Percentiles rank a stretch among this genome's conserved stretches.
These are phyloP conservation scores for Periophthalmodon schlosseri DNA, from an alignment of 2,113 vertebrate genomes.

Conservation along the genomic window DNA sequence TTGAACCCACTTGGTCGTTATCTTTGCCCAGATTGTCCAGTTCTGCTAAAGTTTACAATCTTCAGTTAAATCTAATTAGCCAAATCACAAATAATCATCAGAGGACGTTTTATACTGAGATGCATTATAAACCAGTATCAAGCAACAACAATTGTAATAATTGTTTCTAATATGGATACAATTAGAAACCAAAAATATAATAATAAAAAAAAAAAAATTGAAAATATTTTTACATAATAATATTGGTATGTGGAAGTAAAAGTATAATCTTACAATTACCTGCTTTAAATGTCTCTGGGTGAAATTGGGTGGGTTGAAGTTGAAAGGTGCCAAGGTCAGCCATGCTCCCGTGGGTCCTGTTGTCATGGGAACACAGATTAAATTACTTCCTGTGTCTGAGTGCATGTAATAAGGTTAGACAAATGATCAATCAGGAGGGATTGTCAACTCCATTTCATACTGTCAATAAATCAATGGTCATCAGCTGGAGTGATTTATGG, in stretches of 20 bases:
- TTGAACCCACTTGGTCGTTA: conserved; percentile 1
- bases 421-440: neutral
- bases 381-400: conserved; percentile 37
- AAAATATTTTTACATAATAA: too few species aligned
- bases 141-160: too few species aligned
- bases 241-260: too few species aligned
- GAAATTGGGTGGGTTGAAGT: conserved; percentile 26
- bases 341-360: conserved; percentile 18
- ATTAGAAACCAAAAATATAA: too few species aligned
- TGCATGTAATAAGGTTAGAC: neutral
- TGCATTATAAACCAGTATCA: too few species aligned
- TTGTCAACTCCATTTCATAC: conserved; percentile 6
- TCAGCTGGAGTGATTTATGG: neutral
- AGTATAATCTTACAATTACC: neutral
- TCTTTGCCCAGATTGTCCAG: conserved; percentile 34
- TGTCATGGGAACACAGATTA: conserved; percentile 23
- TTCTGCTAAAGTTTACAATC: neutral
- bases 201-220: too few species aligned
- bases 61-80: conserved; percentile 14
- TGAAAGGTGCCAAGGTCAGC: conserved; percentile 49
- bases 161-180: too few species aligned
- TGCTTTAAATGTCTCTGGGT: neutral
- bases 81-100: neutral
- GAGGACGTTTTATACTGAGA: too few species aligned
- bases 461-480: neutral